Conservation (phyloP, 2,113 vertebrate genomes). For the Alligator mississippiensis region DNA sequence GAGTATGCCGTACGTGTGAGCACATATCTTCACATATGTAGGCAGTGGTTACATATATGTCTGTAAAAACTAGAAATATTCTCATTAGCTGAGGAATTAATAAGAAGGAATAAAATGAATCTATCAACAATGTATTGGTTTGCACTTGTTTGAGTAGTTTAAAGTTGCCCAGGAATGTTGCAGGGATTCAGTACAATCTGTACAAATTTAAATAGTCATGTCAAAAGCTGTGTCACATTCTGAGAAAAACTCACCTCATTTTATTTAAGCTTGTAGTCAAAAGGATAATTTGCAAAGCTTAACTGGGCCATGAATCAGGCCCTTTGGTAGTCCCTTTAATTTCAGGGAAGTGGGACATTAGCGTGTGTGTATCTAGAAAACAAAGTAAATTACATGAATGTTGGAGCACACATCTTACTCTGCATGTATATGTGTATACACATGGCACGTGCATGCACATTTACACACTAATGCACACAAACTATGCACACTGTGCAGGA, state of each 20-base stretch:
- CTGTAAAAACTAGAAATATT: background rate
- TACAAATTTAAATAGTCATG: background rate
- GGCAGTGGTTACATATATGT: background rate
- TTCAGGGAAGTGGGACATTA: background rate
- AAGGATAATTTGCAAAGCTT: background rate
- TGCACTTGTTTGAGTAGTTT: background rate
- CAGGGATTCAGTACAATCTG: background rate
- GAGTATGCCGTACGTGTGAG: background rate
- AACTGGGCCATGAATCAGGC: background rate
- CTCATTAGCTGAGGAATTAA: background rate
- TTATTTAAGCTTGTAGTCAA: background rate
- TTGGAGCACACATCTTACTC: background rate
- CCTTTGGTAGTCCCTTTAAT: background rate
- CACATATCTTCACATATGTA: background rate
- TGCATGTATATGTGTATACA: accelerated
- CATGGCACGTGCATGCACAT: background rate
- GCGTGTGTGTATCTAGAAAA: background rate
- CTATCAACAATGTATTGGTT: background rate
- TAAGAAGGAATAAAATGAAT: background rate
- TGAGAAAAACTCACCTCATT: background rate
- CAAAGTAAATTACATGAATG: background rate
- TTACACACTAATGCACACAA: background rate
- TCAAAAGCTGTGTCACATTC: background rate
- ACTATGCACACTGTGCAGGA: background rate
- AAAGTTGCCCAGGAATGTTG: background rate